Evolutionary conservation across 2,113 vertebrate genomes (phyloP).

Genomic region (Thomomys bottae): DNA sequence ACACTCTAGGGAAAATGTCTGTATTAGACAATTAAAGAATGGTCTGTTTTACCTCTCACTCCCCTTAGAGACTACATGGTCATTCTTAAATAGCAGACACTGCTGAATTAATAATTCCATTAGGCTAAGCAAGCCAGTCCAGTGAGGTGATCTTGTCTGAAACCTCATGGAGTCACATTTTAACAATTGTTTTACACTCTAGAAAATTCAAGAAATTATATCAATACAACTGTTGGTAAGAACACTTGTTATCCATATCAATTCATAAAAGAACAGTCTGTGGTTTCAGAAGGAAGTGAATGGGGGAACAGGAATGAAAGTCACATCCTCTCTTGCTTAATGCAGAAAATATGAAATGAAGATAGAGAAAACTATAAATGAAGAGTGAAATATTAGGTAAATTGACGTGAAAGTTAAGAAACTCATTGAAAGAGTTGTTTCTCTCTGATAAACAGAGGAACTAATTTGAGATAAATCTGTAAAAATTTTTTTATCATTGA

Average conservation of each 20-base stretch:
- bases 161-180: not conserved
- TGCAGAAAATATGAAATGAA: not conserved
- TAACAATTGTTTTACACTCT: not conserved
- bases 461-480: not conserved
- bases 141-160: not conserved
- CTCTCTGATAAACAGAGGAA: not conserved
- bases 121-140: not conserved
- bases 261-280: not conserved
- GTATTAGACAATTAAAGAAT: not conserved
- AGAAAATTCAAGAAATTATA: not conserved
- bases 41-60: not conserved
- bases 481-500: not conserved
- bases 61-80: not conserved
- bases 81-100: not conserved
- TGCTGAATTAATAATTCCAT: rapidly evolving
- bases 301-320: not conserved
- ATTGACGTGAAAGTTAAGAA: not conserved
- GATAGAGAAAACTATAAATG: not conserved
- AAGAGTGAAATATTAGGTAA: not conserved
- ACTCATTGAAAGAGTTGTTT: not conserved
- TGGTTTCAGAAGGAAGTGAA: not conserved
- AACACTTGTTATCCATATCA: not conserved
- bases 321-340: not conserved
- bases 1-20: not conserved
- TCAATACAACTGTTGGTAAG: not conserved